Evolutionary conservation across 2,797 vertebrate species (phyloP), one percentile per base, ranked within the genome.

Genomic region (Spinus olivaceus): DNA sequence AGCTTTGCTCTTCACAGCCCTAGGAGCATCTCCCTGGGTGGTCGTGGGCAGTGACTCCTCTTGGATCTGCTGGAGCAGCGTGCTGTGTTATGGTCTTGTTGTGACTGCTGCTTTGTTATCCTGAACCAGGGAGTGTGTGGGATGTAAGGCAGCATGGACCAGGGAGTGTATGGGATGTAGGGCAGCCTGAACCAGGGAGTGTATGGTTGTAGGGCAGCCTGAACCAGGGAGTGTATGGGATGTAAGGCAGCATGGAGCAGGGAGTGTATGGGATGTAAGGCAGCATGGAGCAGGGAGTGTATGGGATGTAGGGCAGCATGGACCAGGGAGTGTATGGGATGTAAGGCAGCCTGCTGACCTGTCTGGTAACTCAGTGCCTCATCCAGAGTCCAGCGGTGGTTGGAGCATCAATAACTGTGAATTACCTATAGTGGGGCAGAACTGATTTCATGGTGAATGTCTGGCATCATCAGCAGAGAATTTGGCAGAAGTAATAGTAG

Each of bases 41-140:
- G 8, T 0, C 64, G n/a, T 50, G 60, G 44, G 41, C 39, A 77
- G 21, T 50, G 54, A 10, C 30, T 87, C 14, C 25, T 44, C 56
- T 21, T 61, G 53, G 24, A 44, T 30, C 33, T 72, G 14, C 35
- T 0, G 0, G 27, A 65, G 42, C 57, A 57, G 25, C 0, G 0
- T 30, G 17, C 33, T 14, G 4, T 0, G 0, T 3, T 28, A 33
- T 66, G 56, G 37, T 37, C 5, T 2, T 77, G 61, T 65, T 0
- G 0, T 37, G 16, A 7, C 39, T 54, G 44, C 50, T 46, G 0
- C 14, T 50, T 46, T 64, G 11, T 37, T 35, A 4, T 47, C 41
- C 32, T 42, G 41, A 22, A 14, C 19, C n/a, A 57, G 28, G 28
- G 32, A 37, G 41, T 41, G 41, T 20, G 3, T 12, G 37, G 37